Evolutionary conservation across 2,888 invertebrate genomes (phyloP).

Genomic region (Epinotia nisella): DNA sequence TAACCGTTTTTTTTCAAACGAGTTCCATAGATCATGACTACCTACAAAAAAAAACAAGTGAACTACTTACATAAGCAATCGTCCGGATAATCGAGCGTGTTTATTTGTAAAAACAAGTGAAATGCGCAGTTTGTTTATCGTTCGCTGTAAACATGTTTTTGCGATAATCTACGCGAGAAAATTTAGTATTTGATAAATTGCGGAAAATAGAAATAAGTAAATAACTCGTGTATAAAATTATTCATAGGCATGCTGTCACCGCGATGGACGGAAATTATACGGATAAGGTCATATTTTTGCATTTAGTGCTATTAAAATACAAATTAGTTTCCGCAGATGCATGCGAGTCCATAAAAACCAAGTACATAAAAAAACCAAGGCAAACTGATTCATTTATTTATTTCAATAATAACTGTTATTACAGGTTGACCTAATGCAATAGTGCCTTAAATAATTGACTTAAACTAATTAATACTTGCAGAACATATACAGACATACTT

Average conservation of each 20-base stretch:
- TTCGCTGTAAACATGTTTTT: constrained; percentile 61
- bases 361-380: constrained; percentile 15
- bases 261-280: constrained; percentile 18
- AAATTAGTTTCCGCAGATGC: constrained; percentile 32
- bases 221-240: constrained; percentile 29
- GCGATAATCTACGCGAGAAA: constrained; percentile 38
- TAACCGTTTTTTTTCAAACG: constrained; percentile 18
- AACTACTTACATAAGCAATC: constrained; percentile 10
- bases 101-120: constrained; percentile 31
- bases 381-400: no score
- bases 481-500: no score
- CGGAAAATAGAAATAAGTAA: constrained; percentile 35
- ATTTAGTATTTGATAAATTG: constrained; percentile 37
- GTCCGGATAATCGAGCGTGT: constrained; percentile 5
- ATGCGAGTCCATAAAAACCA: constrained; percentile 11
- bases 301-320: constrained; percentile 30
- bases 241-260: constrained; percentile 25
- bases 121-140: constrained; percentile 59
- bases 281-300: constrained; percentile 33
- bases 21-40: constrained; percentile 18
- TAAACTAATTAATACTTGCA: no score
- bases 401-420: no score
- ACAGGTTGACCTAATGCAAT: no score
- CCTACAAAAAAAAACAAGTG: constrained; percentile 20
- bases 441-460: no score